Evolutionary conservation across 2,113 vertebrate genomes (phyloP).

Genomic region (Macquaria australasica): DNA sequence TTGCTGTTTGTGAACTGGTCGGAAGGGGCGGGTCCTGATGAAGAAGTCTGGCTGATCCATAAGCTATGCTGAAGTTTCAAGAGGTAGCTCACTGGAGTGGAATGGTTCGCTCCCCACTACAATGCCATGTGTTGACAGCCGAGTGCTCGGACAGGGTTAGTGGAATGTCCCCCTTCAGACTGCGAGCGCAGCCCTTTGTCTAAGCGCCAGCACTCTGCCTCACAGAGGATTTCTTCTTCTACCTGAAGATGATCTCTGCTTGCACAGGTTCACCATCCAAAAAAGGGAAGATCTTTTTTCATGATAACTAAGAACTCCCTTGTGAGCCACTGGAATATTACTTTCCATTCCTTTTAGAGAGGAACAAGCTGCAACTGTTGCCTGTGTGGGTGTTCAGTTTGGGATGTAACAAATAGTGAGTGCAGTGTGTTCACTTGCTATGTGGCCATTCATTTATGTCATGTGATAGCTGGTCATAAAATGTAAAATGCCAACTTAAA

Average conservation of each 20-base stretch:
- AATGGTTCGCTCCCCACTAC: conserved; percentile 74
- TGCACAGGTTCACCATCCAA: conserved; percentile 12
- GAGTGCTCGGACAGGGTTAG: conserved; percentile 67
- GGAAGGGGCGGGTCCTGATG: conserved; percentile 40
- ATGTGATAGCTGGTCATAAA: background rate
- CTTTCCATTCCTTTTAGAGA: conserved; percentile 17
- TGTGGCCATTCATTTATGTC: background rate
- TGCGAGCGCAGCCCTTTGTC: conserved; percentile 60
- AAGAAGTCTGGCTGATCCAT: conserved; percentile 62
- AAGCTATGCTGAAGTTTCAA: conserved; percentile 70
- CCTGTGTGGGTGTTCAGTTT: conserved; percentile 22
- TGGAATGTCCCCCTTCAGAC: conserved; percentile 77
- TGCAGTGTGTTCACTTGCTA: conserved; percentile 9
- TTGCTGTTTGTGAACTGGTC: conserved; percentile 29
- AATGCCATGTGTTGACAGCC: conserved; percentile 80
- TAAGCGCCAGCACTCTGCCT: conserved; percentile 18
- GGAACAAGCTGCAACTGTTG: conserved; percentile 32
- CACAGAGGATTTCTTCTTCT: conserved; percentile 49
- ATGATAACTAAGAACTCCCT: background rate
- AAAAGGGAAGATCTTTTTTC: background rate
- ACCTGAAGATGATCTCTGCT: conserved; percentile 56
- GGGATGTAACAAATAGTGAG: conserved; percentile 3
- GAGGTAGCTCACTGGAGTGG: conserved; percentile 74
- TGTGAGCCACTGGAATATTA: background rate
- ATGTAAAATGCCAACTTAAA: background rate